Base-by-base conservation (phyloP, 1,140 invertebrate genomes). In the Leguminivora glycinivorella region DNA sequence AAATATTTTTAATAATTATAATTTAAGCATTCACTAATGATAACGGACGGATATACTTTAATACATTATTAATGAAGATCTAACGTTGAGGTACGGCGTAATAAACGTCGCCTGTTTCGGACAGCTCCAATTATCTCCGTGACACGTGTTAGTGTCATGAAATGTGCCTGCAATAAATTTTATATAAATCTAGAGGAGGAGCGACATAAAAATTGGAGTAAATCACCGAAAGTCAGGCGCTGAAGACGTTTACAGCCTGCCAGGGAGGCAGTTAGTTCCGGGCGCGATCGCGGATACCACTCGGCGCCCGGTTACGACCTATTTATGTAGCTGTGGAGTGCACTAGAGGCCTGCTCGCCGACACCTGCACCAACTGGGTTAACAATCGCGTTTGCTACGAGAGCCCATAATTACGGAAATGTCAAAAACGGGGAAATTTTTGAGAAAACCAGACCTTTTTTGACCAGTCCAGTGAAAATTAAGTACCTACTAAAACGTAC, bases 191-290 rank as follows among this genome's bases (percentile, higher is more conserved):
- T 80, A 73, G 79, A 80, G 80, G 76, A 83, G 82, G 76, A 76
- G 77, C 84, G 85, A 87, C 84, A 90, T 88, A 91, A 91, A 63
- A 91, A 89, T 88, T 82, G 87, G 77, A 83, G 85, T 91, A 91
- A 91, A 89, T 91, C 87, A 91, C 87, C 80, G 77, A 83, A 88
- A 88, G 88, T 88, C 87, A 88, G 83, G 78, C 86, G 87, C 77
- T 85, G 81, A 76, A 85, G 87, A 89, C 88, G 85, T 90, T 89
- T 89, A 90, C 85, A 86, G 82, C 83, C 82, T 63, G 58, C 58
- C 58, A 63, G 78, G 52, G 78, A 84, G 83, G 85, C 86, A 87
- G 85, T 88, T 88, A 87, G 85, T 84, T 81, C 80, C 79, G 81
- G 80, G 78, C 80, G 75, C 58, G 76, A 75, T 74, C 78, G 76